These are phyloP conservation scores for Drosophila nigromelanica DNA, from an alignment of 1,140 invertebrate species.

Conservation along the genomic window DNA sequence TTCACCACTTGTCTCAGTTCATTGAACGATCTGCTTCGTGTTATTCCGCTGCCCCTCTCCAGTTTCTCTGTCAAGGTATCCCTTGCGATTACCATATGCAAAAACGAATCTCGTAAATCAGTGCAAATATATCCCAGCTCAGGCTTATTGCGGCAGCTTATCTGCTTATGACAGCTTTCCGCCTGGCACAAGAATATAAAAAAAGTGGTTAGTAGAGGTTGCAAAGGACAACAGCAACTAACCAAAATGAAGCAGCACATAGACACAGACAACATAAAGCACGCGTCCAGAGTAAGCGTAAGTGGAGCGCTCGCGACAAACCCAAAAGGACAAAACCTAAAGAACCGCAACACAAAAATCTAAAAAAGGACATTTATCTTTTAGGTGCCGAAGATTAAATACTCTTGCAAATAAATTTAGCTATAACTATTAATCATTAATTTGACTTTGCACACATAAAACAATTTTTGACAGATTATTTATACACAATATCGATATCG, in stretches of 20 bases:
- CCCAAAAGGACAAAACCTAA: slow-evolving; percentile 71
- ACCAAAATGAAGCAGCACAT: slow-evolving; percentile 60
- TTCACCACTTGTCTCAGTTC: slow-evolving; percentile 53
- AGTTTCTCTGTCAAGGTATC: slow-evolving; percentile 13
- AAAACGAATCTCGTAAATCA: slow-evolving; percentile 83
- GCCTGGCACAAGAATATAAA: slow-evolving; percentile 33
- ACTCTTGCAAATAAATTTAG: too few species aligned
- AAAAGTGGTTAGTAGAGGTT: background rate
- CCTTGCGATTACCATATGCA: slow-evolving; percentile 80
- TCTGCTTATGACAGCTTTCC: slow-evolving; percentile 84
- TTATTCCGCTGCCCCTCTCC: background rate
- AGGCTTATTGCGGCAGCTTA: slow-evolving; percentile 83
- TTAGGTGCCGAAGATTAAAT: too few species aligned
- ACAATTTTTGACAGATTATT: too few species aligned
- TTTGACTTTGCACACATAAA: too few species aligned
- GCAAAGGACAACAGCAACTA: slow-evolving; percentile 11
- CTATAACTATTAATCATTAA: too few species aligned
- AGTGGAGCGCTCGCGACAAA: slow-evolving; percentile 49
- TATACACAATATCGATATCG: too few species aligned
- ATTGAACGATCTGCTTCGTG: slow-evolving; percentile 53
- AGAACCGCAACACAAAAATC: slow-evolving; percentile 53
- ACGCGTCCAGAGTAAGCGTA: slow-evolving; percentile 63
- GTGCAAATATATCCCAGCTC: slow-evolving; percentile 82
- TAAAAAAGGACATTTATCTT: slow-evolving; percentile 24
- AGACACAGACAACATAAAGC: slow-evolving; percentile 78